A percentile compares a stretch with the other conserved stretches of the same genome.
These are phyloP conservation scores for Podarcis cretensis DNA, from an alignment of 2,113 vertebrate species.

Conservation along the genomic window DNA sequence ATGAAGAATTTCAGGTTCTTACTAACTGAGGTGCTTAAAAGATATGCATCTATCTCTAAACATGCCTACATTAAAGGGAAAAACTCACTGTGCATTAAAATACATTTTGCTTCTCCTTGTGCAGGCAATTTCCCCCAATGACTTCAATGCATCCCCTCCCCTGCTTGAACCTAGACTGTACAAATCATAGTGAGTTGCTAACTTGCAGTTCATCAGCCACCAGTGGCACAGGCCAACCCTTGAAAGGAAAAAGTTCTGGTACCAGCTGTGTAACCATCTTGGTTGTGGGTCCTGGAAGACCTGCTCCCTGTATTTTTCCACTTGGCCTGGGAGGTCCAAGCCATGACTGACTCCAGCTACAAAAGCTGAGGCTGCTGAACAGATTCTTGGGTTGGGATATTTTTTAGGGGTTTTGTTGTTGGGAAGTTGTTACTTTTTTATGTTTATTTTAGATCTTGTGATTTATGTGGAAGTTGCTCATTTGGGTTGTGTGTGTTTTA, in stretches of 20 bases:
- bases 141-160: constrained; percentile 17
- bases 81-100: not conserved
- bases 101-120: not conserved
- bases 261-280: not conserved
- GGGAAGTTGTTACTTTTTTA: no score
- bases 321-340: no score
- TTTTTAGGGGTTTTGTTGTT: no score
- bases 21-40: not conserved
- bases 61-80: not conserved
- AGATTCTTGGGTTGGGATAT: no score
- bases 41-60: not conserved
- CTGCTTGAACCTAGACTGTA: not conserved
- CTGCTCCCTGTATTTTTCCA: no score
- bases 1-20: constrained; percentile 10
- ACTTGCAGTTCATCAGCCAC: not conserved
- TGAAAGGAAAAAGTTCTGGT: not conserved
- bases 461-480: no score
- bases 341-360: no score
- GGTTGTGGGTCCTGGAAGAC: no score
- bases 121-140: not conserved
- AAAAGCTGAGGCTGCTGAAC: no score
- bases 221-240: not conserved
- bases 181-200: not conserved
- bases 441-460: no score
- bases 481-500: no score